These are phyloP conservation scores for Drepana falcataria DNA, from an alignment of 2,888 invertebrate species.

Conservation along the genomic window DNA sequence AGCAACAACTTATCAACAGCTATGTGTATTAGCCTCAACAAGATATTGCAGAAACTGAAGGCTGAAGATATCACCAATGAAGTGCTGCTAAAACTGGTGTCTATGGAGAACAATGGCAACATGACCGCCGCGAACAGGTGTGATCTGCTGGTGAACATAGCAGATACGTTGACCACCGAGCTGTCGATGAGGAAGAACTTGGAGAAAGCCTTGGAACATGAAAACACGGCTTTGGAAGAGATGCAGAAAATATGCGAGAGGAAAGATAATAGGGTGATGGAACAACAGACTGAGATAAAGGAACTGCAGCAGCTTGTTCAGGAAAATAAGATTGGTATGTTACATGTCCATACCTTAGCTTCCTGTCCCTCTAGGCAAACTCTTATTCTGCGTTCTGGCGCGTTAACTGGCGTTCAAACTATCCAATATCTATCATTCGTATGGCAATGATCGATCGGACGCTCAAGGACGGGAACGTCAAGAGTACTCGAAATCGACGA, in stretches of 20 bases:
- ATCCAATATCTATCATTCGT: too few species aligned
- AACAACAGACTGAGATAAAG: slow-evolving; percentile 31
- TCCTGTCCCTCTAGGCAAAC: neutral
- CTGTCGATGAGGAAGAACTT: slow-evolving; percentile 25
- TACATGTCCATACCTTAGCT: neutral
- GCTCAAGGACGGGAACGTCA: too few species aligned
- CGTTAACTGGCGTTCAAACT: too few species aligned
- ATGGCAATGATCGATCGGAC: too few species aligned
- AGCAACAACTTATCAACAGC: slow-evolving; percentile 18
- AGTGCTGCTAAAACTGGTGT: slow-evolving; percentile 24
- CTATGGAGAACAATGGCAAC: slow-evolving; percentile 6
- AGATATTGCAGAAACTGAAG: slow-evolving; percentile 24
- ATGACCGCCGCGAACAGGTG: slow-evolving; percentile 21
- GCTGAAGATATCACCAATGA: slow-evolving; percentile 21
- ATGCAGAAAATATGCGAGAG: slow-evolving; percentile 28
- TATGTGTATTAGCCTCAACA: slow-evolving; percentile 28
- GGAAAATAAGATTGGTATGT: slow-evolving; percentile 40
- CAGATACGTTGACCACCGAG: slow-evolving; percentile 29
- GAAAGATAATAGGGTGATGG: slow-evolving; percentile 30
- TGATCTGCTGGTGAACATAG: slow-evolving; percentile 28
- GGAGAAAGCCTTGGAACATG: slow-evolving; percentile 29
- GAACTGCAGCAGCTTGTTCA: slow-evolving; percentile 27
- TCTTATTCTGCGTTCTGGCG: too few species aligned
- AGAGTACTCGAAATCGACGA: too few species aligned
- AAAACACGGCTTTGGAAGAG: slow-evolving; percentile 23